phyloP scores from a whole-genome alignment of 2,797 vertebrate genomes.

The Columba guinea region DNA sequence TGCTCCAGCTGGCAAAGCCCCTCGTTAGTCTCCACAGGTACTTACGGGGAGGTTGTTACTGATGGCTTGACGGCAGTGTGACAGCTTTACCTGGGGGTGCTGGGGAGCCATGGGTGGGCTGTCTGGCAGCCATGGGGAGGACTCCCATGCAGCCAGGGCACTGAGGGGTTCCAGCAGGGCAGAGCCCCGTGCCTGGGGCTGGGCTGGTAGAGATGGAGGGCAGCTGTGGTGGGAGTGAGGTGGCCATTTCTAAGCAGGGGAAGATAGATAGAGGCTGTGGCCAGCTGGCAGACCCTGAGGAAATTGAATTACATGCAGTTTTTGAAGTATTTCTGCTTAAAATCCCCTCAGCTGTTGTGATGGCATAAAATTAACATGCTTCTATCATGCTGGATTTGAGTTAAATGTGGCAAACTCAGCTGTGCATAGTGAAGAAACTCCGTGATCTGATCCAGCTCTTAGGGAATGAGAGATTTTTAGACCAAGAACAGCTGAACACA shows the following conservation, averaged over 20 bases:
- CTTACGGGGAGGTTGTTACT: neutral
- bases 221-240: rapidly evolving
- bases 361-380: neutral
- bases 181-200: neutral
- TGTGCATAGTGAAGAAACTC: neutral
- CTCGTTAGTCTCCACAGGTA: neutral
- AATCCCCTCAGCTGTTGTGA: neutral
- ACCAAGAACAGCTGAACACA: neutral
- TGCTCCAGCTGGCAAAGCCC: neutral
- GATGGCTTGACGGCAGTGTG: neutral
- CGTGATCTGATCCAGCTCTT: neutral
- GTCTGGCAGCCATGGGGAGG: neutral
- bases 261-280: neutral
- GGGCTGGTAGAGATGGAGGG: neutral
- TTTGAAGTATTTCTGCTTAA: neutral
- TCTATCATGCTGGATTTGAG: neutral
- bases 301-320: neutral
- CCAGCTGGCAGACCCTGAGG: neutral
- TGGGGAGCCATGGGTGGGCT: neutral
- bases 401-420: neutral
- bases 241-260: neutral
- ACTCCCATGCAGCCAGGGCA: too few relatives aligned
- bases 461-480: neutral
- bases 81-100: neutral
- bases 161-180: neutral